phyloP scores from a whole-genome alignment of 1,140 invertebrate genomes.

The Zelostemma sp. region DNA sequence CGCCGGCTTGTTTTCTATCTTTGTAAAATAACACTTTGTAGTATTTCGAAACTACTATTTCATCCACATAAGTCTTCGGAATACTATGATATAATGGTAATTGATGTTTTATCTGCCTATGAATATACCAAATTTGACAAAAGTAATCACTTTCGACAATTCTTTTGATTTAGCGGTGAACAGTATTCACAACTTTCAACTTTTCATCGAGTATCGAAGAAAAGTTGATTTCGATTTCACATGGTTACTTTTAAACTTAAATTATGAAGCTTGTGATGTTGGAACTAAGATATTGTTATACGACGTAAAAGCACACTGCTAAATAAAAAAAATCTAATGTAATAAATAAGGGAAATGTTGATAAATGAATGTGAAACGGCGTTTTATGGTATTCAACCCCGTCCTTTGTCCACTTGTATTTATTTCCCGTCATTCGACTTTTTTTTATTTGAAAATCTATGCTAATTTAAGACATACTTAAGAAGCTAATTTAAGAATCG shows the following conservation, averaged over 20 bases:
- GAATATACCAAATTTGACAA: constrained; percentile 29
- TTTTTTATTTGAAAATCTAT: constrained; percentile 39
- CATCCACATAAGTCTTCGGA: constrained; percentile 34
- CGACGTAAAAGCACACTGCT: constrained; percentile 10
- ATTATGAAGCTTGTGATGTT: background rate
- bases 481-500: constrained; percentile 50
- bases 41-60: constrained; percentile 33
- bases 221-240: too few relatives aligned
- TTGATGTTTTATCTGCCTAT: constrained; percentile 46
- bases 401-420: constrained; percentile 48
- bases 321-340: constrained; percentile 23
- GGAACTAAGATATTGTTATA: constrained; percentile 3
- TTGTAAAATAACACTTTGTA: constrained; percentile 46
- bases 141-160: constrained; percentile 27
- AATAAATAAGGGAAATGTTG: constrained; percentile 46
- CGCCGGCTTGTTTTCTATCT: constrained; percentile 44
- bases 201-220: background rate
- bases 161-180: constrained; percentile 20
- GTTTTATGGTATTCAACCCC: constrained; percentile 46
- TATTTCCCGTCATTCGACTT: constrained; percentile 49
- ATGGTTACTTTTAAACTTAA: background rate
- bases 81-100: constrained; percentile 36
- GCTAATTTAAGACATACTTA: constrained; percentile 54
- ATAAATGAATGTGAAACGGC: constrained; percentile 46
- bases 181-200: background rate